Percentiles rank a stretch among this genome's conserved stretches.
Evolutionary conservation across 2,113 vertebrate genomes (phyloP).

Genomic region (Balaenoptera acutorostrata): DNA sequence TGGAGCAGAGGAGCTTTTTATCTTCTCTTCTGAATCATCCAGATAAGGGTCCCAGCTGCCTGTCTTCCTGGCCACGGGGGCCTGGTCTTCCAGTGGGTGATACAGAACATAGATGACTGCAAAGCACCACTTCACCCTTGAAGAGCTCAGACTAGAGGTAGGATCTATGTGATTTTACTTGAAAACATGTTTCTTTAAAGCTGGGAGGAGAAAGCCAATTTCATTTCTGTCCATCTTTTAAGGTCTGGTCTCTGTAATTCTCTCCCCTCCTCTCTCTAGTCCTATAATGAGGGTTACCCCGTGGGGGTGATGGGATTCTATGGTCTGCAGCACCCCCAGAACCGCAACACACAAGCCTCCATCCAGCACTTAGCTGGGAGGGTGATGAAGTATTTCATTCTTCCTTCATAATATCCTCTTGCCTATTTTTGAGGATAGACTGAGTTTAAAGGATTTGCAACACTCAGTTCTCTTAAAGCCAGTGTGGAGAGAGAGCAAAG

Average conservation of each 20-base stretch:
- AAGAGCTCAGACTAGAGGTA: neutral
- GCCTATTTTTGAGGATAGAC: neutral
- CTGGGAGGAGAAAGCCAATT: neutral
- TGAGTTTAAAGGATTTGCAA: neutral
- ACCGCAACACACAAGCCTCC: neutral
- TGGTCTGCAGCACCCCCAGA: rapidly evolving
- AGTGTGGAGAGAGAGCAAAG: neutral
- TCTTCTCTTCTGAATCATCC: neutral
- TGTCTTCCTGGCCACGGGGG: neutral
- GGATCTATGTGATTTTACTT: neutral
- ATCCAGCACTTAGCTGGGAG: rapidly evolving
- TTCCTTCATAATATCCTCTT: neutral
- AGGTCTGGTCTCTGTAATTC: neutral
- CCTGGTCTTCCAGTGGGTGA: neutral
- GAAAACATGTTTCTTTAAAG: neutral
- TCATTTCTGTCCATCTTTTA: neutral
- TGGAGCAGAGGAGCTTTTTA: neutral
- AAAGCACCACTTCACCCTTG: neutral
- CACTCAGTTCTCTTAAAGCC: neutral
- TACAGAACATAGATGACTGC: too few species aligned
- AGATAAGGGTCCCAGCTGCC: neutral
- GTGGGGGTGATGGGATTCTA: neutral
- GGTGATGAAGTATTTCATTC: neutral
- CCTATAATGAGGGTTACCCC: rapidly evolving
- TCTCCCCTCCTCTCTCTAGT: neutral